phyloP scores from a whole-genome alignment of 1,140 invertebrate species.

The Megalopta genalis region DNA sequence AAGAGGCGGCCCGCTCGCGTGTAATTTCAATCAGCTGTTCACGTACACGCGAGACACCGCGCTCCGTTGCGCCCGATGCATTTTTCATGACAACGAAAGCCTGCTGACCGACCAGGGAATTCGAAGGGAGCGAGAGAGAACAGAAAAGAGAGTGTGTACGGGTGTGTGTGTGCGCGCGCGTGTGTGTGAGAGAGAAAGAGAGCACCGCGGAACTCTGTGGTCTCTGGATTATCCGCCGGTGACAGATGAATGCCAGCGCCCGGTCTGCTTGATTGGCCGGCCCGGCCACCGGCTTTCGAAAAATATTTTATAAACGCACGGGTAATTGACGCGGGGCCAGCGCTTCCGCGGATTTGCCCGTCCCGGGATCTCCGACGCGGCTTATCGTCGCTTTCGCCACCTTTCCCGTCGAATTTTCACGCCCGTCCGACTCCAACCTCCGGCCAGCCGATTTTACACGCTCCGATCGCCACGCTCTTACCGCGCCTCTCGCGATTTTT shows the following conservation, averaged over 20 bases:
- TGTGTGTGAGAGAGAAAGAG: not conserved
- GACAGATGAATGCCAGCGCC: slow-evolving; percentile 46
- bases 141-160: not conserved
- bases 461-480: too few species aligned
- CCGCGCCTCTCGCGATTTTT: not conserved
- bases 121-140: not conserved
- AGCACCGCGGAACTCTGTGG: slow-evolving; percentile 14
- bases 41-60: slow-evolving; percentile 45
- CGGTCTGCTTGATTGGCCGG: slow-evolving; percentile 34
- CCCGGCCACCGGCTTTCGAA: slow-evolving; percentile 8
- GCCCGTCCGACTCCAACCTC: not conserved
- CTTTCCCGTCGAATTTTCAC: slow-evolving; percentile 31
- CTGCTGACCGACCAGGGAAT: not conserved
- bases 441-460: too few species aligned
- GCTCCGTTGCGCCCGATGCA: slow-evolving; percentile 30
- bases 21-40: slow-evolving; percentile 64
- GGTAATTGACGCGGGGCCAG: slow-evolving; percentile 40
- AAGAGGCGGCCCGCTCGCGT: slow-evolving; percentile 14
- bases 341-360: slow-evolving; percentile 23
- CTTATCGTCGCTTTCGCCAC: slow-evolving; percentile 36
- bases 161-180: too few species aligned
- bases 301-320: slow-evolving; percentile 56
- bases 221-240: slow-evolving; percentile 49
- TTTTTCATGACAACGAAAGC: slow-evolving; percentile 46
- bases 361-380: not conserved